These are phyloP conservation scores for Pelochelys cantorii DNA, from an alignment of 2,797 vertebrate species.

Conservation along the genomic window DNA sequence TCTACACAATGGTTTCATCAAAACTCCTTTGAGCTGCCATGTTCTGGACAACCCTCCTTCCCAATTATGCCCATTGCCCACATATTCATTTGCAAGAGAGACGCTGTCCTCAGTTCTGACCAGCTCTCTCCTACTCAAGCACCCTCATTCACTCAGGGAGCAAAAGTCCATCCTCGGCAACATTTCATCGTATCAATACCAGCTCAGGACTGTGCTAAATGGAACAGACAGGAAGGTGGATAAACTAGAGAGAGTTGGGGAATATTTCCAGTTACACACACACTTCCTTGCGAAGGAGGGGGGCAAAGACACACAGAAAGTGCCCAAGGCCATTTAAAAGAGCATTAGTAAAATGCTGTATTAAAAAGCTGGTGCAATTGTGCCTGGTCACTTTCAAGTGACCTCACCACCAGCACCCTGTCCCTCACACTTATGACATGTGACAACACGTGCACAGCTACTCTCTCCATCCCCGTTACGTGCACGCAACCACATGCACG, in stretches of 20 bases:
- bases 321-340: not conserved
- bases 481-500: not conserved
- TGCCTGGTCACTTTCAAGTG: not conserved
- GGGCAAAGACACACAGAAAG: not conserved
- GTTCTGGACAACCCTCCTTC: not conserved
- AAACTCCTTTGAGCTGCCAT: not conserved
- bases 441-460: not conserved
- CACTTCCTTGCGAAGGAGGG: not conserved
- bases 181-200: not conserved
- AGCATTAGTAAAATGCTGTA: not conserved
- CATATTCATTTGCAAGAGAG: conserved; percentile 6
- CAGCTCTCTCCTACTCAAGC: not conserved
- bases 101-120: not conserved
- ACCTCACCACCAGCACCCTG: not conserved
- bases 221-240: not conserved
- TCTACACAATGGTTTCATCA: rapidly evolving
- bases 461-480: not conserved
- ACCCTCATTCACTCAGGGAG: not conserved
- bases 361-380: not conserved
- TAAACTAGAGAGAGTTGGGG: not conserved
- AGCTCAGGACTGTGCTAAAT: not conserved
- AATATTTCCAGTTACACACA: not conserved
- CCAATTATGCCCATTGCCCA: not conserved
- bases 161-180: not conserved
- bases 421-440: not conserved